A percentile compares a stretch with the other conserved stretches of the same genome.
phyloP scores from a whole-genome alignment of 2,797 vertebrate genomes.

The Esox lucius region DNA sequence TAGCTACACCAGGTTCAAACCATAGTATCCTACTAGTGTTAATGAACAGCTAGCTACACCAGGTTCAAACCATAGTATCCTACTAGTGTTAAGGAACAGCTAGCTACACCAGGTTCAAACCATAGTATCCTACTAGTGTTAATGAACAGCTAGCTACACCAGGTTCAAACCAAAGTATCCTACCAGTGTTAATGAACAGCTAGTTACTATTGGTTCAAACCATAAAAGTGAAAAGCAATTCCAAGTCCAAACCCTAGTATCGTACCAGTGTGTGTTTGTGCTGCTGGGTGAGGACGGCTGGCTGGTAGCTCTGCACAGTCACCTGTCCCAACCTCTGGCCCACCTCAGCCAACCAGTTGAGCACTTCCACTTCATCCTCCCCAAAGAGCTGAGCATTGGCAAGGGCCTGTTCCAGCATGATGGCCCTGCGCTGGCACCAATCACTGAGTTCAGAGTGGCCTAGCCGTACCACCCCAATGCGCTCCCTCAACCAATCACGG shows the following conservation, averaged over 20 bases:
- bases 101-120: too few relatives aligned
- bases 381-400: slow-evolving; percentile 94
- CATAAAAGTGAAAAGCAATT: too few relatives aligned
- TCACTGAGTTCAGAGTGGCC: slow-evolving; percentile 84
- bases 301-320: slow-evolving; percentile 88
- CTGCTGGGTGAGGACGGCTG: slow-evolving; percentile 86
- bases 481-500: slow-evolving; percentile 82
- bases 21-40: too few relatives aligned
- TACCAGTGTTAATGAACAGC: too few relatives aligned
- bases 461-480: slow-evolving; percentile 78
- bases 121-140: too few relatives aligned
- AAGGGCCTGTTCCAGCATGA: slow-evolving; percentile 90
- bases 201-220: too few relatives aligned
- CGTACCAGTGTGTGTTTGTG: slow-evolving; percentile 80
- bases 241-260: not conserved
- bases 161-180: too few relatives aligned
- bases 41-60: too few relatives aligned
- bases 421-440: slow-evolving; percentile 81
- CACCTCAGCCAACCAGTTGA: slow-evolving; percentile 98
- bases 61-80: too few relatives aligned
- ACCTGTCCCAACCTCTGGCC: slow-evolving; percentile 91
- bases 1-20: too few relatives aligned
- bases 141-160: too few relatives aligned
- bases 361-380: slow-evolving; percentile 98
- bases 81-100: too few relatives aligned